These are phyloP conservation scores for Erythrolamprus reginae DNA, from an alignment of 2,113 vertebrate genomes.

Conservation along the genomic window DNA sequence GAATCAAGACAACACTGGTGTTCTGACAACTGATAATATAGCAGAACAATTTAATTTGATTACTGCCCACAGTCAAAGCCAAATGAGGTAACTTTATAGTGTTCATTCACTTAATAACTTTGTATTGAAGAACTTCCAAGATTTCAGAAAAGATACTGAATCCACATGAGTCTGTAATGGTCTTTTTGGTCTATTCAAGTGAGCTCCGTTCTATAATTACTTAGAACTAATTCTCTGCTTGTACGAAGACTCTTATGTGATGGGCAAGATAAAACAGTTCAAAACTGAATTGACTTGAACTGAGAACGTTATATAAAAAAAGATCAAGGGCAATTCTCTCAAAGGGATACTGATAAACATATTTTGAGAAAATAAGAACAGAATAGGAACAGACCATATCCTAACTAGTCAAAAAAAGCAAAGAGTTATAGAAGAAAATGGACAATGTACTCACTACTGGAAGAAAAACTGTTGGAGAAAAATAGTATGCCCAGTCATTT, in stretches of 20 bases:
- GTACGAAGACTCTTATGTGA: too few relatives aligned
- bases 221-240: not conserved
- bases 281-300: not conserved
- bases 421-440: not conserved
- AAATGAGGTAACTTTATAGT: not conserved
- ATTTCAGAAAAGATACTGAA: not conserved
- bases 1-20: conserved; percentile 27
- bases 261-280: not conserved
- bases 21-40: conserved; percentile 48
- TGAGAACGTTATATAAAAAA: not conserved
- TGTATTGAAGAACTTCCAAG: not conserved
- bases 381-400: not conserved
- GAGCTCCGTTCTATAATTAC: not conserved
- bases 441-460: not conserved
- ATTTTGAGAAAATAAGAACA: not conserved
- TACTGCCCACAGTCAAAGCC: not conserved
- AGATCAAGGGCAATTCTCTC: not conserved
- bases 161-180: not conserved
- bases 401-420: not conserved
- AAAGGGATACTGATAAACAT: not conserved
- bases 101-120: not conserved
- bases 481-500: not conserved
- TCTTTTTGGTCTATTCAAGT: not conserved
- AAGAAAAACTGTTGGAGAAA: not conserved
- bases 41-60: conserved; percentile 24